Evolutionary conservation across 2,888 invertebrate species (phyloP), one percentile per base, ranked within the genome.

Genomic region (Himalopsyche kuldschensis): DNA sequence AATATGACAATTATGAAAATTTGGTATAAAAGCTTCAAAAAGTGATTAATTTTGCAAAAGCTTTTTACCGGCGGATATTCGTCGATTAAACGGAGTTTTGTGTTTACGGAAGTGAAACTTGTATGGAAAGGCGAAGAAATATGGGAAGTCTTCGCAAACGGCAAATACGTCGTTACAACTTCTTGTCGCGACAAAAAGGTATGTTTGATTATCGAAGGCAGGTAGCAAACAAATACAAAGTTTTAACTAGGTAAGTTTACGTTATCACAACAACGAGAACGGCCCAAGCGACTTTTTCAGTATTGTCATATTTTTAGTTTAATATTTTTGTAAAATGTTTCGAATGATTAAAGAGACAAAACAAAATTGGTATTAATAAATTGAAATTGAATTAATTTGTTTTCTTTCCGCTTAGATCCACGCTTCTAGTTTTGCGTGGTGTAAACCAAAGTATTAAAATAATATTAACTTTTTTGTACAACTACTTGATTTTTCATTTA

Each of bases 151-250:
- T 69, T 69, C 69, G 69, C 69, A 69, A 69, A 69, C 69, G 69
- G 69, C 69, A 69, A 69, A 69, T 69, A 69, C 69, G 69, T 69
- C 69, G 69, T 69, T 69, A 69, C 69, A 69, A 69, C 69, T 69
- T 69, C 69, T 69, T 27, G 69, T 69, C 69, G 69, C 69, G 69
- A 69, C 69, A 69, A 69, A 69, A 69, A 69, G 69, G 69, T 69
- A 69, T 69, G 69, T 69, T 69, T 69, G 69, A 69, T 69, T 69
- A 69, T 69, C 69, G 69, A 27, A 20, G 11, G 15, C 69, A 69
- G 27, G 69, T 69, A 69, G 69, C 30, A 15, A 69, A 69, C 69
- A 69, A 69, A 69, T 69, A 69, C 69, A 27, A 69, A 69, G 69
- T 69, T 69, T 69, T 69, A 69, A 69, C 69, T 69, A 69, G 69